Evolutionary conservation across 1,140 invertebrate genomes (phyloP), one percentile per base, ranked within the genome.

Genomic region (Akabosia matsudoensis): DNA sequence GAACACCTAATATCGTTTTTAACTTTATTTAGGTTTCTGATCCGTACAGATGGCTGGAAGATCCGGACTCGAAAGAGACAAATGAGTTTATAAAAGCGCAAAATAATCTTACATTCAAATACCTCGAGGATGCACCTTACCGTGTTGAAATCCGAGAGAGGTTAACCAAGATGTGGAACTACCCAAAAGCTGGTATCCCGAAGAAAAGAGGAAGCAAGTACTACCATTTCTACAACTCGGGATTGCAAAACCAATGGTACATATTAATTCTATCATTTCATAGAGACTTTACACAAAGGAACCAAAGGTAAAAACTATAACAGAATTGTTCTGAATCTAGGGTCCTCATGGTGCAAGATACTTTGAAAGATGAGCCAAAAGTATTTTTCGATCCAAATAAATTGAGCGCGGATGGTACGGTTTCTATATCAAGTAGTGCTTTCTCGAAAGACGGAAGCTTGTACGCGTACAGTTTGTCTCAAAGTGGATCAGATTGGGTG

Each of bases 31-130:
- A 97, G 94, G 88, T 98, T 75, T 75, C 84, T 79, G 97, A 99
- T 87, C 94, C 95, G 0, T 99, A 99, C 84, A 90, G 96, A 70
- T 99, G 96, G 95, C 85, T 99, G 30, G 97, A 99, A 86, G 93
- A 99, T 86, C 95, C 96, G 0, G 94, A 99, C 84, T 88, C 91
- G 0, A 88, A 91, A 77, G 95, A 98, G 86, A 98, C 97, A 0
- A 92, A 94, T 85, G 86, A 89, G 56, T 99, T 96, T 88, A 93
- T 99, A 45, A 90, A 96, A 76, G 90, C 90, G 16, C 93, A 99
- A 85, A 99, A 99, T 89, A 89, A 90, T 24, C 88, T 99, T 24
- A 95, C 95, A 18, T 86, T 88, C 71, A 93, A 95, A 0, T 98
- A 91, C 85, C 86, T 99, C 1, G 88, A 93, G 78, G 86, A 88